These are phyloP conservation scores for Phasia obesa DNA, from an alignment of 2,888 invertebrate genomes.

Conservation along the genomic window DNA sequence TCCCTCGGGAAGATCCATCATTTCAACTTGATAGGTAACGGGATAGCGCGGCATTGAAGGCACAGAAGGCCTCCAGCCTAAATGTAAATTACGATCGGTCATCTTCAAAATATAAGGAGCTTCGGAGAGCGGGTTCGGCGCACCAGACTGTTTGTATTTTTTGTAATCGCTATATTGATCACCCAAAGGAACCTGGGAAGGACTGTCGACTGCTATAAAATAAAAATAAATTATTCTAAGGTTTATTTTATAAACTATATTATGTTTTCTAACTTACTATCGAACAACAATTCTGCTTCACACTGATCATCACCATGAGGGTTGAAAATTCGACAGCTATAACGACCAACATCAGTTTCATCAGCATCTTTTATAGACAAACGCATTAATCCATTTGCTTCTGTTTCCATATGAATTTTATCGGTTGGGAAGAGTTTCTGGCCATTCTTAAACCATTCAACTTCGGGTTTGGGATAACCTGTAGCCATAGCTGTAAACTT, in stretches of 20 bases:
- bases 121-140: constrained; percentile 94
- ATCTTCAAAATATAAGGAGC: constrained; percentile 96
- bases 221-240: background rate
- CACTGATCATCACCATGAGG: constrained; percentile 92
- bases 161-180: constrained; percentile 94
- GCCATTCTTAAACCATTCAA: constrained; percentile 92
- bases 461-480: constrained; percentile 93
- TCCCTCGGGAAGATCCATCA: constrained; percentile 94
- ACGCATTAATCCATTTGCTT: constrained; percentile 88
- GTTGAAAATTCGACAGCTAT: constrained; percentile 92
- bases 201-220: constrained; percentile 53
- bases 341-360: constrained; percentile 92
- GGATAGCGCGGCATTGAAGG: constrained; percentile 93
- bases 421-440: constrained; percentile 91
- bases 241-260: background rate
- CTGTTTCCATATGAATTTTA: constrained; percentile 91
- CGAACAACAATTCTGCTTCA: constrained; percentile 90
- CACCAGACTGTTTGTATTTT: constrained; percentile 90
- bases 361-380: constrained; percentile 90
- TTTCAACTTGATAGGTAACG: constrained; percentile 96
- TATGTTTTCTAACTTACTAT: constrained; percentile 84
- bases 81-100: constrained; percentile 93
- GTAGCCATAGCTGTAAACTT: constrained; percentile 96
- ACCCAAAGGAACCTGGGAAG: constrained; percentile 86
- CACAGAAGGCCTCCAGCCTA: constrained; percentile 97